phyloP scores from a whole-genome alignment of 2,888 invertebrate genomes.

The Neoaliturus tenellus region DNA sequence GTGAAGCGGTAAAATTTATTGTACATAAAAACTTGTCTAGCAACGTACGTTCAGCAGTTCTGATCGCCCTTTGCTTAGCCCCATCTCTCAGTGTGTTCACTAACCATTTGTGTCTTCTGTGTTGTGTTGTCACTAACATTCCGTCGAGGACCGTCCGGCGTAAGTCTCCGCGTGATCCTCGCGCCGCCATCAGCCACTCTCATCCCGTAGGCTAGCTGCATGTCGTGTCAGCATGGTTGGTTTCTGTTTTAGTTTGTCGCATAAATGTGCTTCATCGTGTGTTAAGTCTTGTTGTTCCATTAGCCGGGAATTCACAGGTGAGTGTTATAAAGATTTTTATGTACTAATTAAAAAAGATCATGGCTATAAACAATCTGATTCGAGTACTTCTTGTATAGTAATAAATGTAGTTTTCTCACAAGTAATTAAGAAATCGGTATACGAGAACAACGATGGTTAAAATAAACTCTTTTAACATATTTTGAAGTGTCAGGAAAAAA shows the following conservation, averaged over 20 bases:
- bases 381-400: no score
- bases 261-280: neutral
- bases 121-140: conserved; percentile 39
- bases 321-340: neutral
- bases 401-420: no score
- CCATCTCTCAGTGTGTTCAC: neutral
- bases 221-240: conserved; percentile 7
- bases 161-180: conserved; percentile 1
- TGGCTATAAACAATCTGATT: no score
- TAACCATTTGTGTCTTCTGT: conserved; percentile 38
- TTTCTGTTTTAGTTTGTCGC: neutral
- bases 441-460: no score
- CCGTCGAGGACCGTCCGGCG: neutral
- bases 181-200: neutral
- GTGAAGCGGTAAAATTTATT: no score
- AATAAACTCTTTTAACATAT: no score
- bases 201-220: neutral
- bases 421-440: no score
- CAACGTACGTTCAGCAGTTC: conserved; percentile 31
- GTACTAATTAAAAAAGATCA: no score
- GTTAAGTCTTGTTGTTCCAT: neutral
- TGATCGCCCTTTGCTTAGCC: neutral
- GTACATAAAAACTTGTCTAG: neutral
- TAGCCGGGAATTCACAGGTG: neutral
- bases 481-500: no score